Conservation (phyloP, 1,140 invertebrate species). For the Sitophilus oryzae region DNA sequence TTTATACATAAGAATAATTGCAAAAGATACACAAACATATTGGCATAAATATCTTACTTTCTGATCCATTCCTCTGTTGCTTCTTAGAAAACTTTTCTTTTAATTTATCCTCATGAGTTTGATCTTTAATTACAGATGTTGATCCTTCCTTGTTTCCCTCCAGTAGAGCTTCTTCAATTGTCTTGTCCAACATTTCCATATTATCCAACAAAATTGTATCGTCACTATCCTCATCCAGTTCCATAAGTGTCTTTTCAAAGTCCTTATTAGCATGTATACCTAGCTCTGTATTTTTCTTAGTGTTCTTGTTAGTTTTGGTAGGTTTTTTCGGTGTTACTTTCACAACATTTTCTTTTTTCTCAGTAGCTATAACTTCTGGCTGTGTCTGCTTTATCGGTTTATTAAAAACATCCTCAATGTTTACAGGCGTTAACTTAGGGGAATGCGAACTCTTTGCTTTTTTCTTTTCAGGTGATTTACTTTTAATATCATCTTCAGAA, state of each 20-base stretch:
- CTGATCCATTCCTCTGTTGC: constrained; percentile 21
- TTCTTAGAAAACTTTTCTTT: constrained; percentile 2
- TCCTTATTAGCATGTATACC: constrained; percentile 58
- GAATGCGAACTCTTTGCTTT: constrained; percentile 10
- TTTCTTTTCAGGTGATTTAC: constrained; percentile 18
- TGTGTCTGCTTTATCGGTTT: constrained; percentile 35
- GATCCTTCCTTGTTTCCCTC: constrained; percentile 14
- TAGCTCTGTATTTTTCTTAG: constrained; percentile 8
- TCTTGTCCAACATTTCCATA: constrained; percentile 38
- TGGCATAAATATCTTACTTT: constrained; percentile 16
- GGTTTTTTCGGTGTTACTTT: constrained; percentile 33
- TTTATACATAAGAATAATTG: constrained; percentile 14
- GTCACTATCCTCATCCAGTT: constrained; percentile 50
- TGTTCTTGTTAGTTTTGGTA: constrained; percentile 23
- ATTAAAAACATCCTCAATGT: constrained; percentile 40
- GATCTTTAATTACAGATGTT: constrained; percentile 2
- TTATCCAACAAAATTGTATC: constrained; percentile 32
- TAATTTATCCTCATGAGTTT: not conserved
- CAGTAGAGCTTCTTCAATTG: constrained; percentile 33
- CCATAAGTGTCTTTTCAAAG: constrained; percentile 59
- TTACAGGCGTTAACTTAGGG: constrained; percentile 30
- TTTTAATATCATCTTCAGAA: constrained; percentile 41
- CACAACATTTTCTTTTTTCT: constrained; percentile 24
- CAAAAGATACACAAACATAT: no score
- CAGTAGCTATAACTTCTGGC: constrained; percentile 44